Evolutionary conservation across 2,113 vertebrate species (phyloP).

Genomic region (Chloropsis cyanopogon): DNA sequence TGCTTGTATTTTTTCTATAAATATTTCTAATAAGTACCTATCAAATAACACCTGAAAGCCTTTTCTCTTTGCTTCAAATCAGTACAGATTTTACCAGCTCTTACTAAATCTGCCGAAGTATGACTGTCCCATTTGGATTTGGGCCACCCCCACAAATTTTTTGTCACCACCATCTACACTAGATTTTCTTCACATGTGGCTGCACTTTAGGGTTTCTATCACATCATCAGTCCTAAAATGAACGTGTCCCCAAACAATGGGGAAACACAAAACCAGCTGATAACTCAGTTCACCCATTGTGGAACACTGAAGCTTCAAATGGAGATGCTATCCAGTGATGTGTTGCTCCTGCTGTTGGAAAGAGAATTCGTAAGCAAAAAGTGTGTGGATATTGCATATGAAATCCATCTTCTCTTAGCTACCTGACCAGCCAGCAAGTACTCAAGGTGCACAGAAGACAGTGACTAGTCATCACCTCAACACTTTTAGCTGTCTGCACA

Average conservation of each 20-base stretch:
- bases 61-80: neutral
- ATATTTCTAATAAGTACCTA: neutral
- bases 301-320: neutral
- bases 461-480: neutral
- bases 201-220: neutral
- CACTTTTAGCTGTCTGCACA: neutral
- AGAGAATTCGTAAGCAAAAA: neutral
- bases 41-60: neutral
- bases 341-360: neutral
- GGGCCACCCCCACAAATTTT: neutral
- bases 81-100: neutral
- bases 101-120: neutral
- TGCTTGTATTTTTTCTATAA: neutral
- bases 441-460: neutral
- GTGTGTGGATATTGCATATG: neutral
- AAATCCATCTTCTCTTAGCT: neutral
- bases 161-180: neutral
- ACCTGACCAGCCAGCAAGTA: neutral
- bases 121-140: neutral
- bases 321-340: neutral
- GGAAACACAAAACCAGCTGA: neutral
- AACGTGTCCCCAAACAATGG: rapidly evolving
- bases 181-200: neutral
- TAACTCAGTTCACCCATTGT: neutral
- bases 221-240: neutral